A percentile compares a stretch with the other conserved stretches of the same genome.
phyloP scores from a whole-genome alignment of 2,888 invertebrate species.

The Mesorhabditis spiculigera region DNA sequence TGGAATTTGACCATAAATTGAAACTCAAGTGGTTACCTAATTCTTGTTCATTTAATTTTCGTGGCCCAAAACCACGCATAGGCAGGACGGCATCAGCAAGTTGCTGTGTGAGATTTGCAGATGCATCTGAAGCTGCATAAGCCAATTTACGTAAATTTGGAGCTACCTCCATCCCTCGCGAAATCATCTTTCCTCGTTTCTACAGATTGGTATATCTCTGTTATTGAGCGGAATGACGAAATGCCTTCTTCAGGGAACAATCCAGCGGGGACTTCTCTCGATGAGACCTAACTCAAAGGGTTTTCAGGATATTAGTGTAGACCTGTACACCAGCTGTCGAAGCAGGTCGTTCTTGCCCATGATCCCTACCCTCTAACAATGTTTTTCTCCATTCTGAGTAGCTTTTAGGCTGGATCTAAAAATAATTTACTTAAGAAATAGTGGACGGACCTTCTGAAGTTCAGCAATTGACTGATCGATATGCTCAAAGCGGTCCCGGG shows the following conservation, averaged over 20 bases:
- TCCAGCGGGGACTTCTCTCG: background rate
- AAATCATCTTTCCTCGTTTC: conserved; percentile 32
- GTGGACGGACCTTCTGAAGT: background rate
- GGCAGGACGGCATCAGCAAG: conserved; percentile 32
- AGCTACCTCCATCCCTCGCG: background rate
- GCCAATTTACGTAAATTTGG: background rate
- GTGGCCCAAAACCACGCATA: conserved; percentile 48
- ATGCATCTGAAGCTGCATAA: background rate
- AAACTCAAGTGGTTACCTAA: conserved; percentile 29
- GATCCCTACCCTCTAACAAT: conserved; percentile 9
- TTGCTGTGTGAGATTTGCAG: background rate
- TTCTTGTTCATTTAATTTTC: conserved; percentile 54
- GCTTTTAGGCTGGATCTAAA: conserved; percentile 19
- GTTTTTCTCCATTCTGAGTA: conserved; percentile 30
- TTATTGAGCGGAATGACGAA: conserved; percentile 48
- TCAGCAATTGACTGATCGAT: conserved; percentile 5
- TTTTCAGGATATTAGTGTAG: background rate
- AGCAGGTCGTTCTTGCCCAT: conserved; percentile 7
- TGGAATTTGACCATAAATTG: conserved; percentile 12
- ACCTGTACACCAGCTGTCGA: background rate
- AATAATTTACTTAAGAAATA: background rate
- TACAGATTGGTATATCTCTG: conserved; percentile 53
- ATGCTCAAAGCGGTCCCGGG: background rate
- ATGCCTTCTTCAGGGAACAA: conserved; percentile 21
- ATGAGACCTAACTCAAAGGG: background rate